Conservation (phyloP, 2,888 invertebrate species). For the Drosophila subquinaria region DNA sequence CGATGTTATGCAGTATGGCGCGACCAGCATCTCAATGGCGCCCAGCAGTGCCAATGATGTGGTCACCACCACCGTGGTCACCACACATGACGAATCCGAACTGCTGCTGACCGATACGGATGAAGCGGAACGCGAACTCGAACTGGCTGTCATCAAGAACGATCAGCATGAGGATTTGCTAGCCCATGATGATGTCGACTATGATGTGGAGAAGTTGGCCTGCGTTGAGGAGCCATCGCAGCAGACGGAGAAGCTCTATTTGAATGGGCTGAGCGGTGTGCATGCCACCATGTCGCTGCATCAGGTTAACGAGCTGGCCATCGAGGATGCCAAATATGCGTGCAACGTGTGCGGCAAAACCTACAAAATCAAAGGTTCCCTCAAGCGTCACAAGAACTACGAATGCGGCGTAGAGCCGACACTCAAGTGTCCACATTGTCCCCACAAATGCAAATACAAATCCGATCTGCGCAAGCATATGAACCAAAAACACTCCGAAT, state of each 20-base stretch:
- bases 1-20: slow-evolving; percentile 82
- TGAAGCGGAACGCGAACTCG: slow-evolving; percentile 68
- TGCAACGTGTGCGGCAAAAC: slow-evolving; percentile 92
- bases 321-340: slow-evolving; percentile 84
- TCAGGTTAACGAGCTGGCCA: slow-evolving; percentile 49
- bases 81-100: slow-evolving; percentile 59
- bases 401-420: slow-evolving; percentile 87
- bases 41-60: slow-evolving; percentile 42
- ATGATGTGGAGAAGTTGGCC: slow-evolving; percentile 58
- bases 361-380: slow-evolving; percentile 92
- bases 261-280: slow-evolving; percentile 50
- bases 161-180: slow-evolving; percentile 54
- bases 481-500: slow-evolving; percentile 83
- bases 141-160: slow-evolving; percentile 61
- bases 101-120: slow-evolving; percentile 64
- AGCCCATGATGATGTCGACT: slow-evolving; percentile 57
- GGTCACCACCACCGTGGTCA: slow-evolving; percentile 51
- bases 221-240: slow-evolving; percentile 20
- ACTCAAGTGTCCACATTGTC: slow-evolving; percentile 83
- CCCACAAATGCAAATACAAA: slow-evolving; percentile 85
- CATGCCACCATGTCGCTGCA: slow-evolving; percentile 60
- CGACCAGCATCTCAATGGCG: slow-evolving; percentile 66
- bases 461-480: slow-evolving; percentile 85
- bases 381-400: slow-evolving; percentile 91
- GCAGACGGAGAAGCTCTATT: slow-evolving; percentile 56